Base-by-base conservation (phyloP, 2,113 vertebrate genomes). In the Athene noctua region DNA sequence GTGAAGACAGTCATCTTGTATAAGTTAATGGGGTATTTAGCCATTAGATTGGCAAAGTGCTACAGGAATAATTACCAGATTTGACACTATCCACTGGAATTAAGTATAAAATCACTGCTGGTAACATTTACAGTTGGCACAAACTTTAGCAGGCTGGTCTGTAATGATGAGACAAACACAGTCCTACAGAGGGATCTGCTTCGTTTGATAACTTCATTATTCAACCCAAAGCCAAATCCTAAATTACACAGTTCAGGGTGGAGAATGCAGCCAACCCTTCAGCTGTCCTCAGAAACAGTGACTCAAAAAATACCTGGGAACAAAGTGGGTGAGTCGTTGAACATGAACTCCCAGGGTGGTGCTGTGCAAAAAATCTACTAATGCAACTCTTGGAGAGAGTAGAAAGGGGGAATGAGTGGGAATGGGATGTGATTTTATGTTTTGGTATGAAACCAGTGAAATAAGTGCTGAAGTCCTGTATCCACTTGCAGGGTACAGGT, bases 21-120 rank as follows among this genome's bases (percentile, higher is more conserved):
- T 52, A 89, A 93, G 59, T 86, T 88, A 77, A 86, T 78, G 67
- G 46, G 32, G 13, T 92, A 81, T 88, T 93, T 88, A 91, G 52
- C 75, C 74, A 52, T 94, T 86, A 79, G 55, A 40, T 13, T 93
- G 80, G 57, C 61, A 55, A 77, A 66, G 34, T 79, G 94, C 68
- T 92, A 65, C 65, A 49, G 65, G 88, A 90, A 54, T 92, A 84
- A 92, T 94, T 92, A 88, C 91, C 87, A 92, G 34, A 80, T 80
- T 66, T 92, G 65, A 86, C 65, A 88, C 71, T 88, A 75, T 65
- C 68, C 40, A 42, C 57, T 96, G 83, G 61, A 87, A 92, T 92
- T 96, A 90, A 77, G 61, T 58, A 71, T 84, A 71, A 88, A 84
- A 75, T 93, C 61, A 72, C 83, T 79, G 83, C 80, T 96, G 68